Percentiles rank a stretch among this genome's conserved stretches.
Evolutionary conservation across 2,888 invertebrate species (phyloP).

Genomic region (Drosophila peninsularis): DNA sequence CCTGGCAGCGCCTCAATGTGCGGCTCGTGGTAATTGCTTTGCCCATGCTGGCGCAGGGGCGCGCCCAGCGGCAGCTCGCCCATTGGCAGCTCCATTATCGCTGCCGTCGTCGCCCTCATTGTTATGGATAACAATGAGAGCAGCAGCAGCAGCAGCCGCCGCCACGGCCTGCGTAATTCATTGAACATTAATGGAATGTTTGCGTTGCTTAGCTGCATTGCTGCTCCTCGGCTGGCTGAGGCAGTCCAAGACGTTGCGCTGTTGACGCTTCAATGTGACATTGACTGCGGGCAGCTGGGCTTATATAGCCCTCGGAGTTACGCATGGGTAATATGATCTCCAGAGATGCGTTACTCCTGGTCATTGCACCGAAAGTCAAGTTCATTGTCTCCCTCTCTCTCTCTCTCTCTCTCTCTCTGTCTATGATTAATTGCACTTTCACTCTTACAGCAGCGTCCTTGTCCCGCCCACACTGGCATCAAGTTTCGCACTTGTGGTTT

Average conservation of each 20-base stretch:
- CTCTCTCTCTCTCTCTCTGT: neutral
- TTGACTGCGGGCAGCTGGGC: conserved; percentile 20
- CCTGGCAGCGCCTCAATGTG: conserved; percentile 56
- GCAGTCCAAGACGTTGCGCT: conserved; percentile 10
- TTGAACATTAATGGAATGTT: conserved; percentile 71
- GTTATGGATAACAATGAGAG: conserved; percentile 51
- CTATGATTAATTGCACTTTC: conserved; percentile 60
- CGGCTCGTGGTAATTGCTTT: conserved; percentile 67
- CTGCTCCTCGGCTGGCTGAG: neutral
- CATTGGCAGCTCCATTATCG: conserved; percentile 49
- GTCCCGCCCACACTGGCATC: conserved; percentile 33
- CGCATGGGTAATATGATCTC: conserved; percentile 30
- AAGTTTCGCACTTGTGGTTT: conserved; percentile 58
- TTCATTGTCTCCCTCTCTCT: conserved; percentile 58
- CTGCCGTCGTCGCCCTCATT: conserved; percentile 50
- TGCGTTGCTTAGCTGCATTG: conserved; percentile 33
- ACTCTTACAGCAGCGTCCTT: conserved; percentile 22
- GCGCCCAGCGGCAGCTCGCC: conserved; percentile 17
- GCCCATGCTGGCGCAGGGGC: conserved; percentile 30
- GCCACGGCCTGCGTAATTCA: conserved; percentile 49
- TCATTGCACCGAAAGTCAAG: conserved; percentile 39
- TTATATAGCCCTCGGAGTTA: conserved; percentile 57
- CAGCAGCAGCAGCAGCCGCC: neutral
- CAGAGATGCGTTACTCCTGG: neutral
- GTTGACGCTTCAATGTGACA: conserved; percentile 52